A percentile compares a stretch with the other conserved stretches of the same genome.
These are phyloP conservation scores for Hypotaenidia okinawae DNA, from an alignment of 2,797 vertebrate genomes.

Conservation along the genomic window DNA sequence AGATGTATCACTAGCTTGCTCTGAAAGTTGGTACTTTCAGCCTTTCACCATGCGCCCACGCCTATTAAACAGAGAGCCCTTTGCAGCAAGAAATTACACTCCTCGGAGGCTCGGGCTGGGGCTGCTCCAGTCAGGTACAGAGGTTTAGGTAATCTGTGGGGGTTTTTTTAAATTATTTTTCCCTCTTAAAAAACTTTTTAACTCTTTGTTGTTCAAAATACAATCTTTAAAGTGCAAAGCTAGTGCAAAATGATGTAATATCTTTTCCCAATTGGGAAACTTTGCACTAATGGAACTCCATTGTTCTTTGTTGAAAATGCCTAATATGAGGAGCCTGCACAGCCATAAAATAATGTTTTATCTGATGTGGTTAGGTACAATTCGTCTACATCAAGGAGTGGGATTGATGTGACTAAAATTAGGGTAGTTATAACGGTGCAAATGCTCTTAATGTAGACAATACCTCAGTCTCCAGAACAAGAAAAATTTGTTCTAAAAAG, in stretches of 20 bases:
- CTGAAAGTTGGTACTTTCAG: neutral
- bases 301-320: slow-evolving; percentile 40
- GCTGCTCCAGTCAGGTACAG: neutral
- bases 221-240: neutral
- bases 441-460: slow-evolving; percentile 61
- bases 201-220: neutral
- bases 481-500: slow-evolving; percentile 46
- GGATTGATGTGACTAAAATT: slow-evolving; percentile 63
- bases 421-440: slow-evolving; percentile 37
- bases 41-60: neutral
- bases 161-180: neutral
- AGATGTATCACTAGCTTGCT: neutral
- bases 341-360: slow-evolving; percentile 23
- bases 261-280: neutral
- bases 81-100: neutral
- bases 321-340: slow-evolving; percentile 15
- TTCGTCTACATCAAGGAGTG: slow-evolving; percentile 31
- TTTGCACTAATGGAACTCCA: slow-evolving; percentile 32
- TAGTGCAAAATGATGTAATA: neutral
- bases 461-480: slow-evolving; percentile 36
- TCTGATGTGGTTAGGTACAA: slow-evolving; percentile 28
- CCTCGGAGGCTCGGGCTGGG: neutral
- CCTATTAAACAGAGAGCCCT: neutral
- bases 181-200: neutral
- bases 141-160: neutral